Evolutionary conservation across 2,888 invertebrate species (phyloP), one percentile per base, ranked within the genome.

Genomic region (Lumbricus terrestris): DNA sequence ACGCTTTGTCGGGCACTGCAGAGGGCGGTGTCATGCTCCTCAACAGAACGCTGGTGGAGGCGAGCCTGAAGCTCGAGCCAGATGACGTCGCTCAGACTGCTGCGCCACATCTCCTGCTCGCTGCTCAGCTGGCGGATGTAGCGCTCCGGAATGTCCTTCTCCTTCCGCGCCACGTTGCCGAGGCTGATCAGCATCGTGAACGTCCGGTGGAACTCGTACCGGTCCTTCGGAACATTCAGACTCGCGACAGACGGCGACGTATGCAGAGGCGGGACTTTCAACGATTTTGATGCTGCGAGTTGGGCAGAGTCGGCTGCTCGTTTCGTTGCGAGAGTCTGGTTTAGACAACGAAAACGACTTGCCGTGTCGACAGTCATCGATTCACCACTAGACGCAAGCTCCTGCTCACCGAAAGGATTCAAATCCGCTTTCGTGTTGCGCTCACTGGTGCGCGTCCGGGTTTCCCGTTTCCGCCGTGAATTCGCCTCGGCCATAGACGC

Each of bases 51-150:
- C 34, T 92, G 92, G 91, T 92, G 92, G 96, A 89, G 83, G 34
- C 96, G 97, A 0, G 98, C 98, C 95, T 97, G 97, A 91, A 98
- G 95, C 95, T 98, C 98, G 93, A 98, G 95, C 98, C 98, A 98
- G 93, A 98, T 97, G 92, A 97, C 96, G 95, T 98, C 98, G 95
- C 97, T 97, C 89, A 97, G 95, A 95, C 97, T 97, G 93, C 97
- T 97, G 95, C 97, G 97, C 97, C 97, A 98, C 88, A 97, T 96
- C 91, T 97, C 96, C 94, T 98, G 97, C 94, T 98, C 98, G 92
- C 96, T 96, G 93, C 97, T 97, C 94, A 93, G 94, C 93, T 94
- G 95, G 90, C 94, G 91, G 93, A 34, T 82, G 38, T 88, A 88
- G 88, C 35, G 88, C 18, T 88, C 88, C 5, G 40, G 40, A 18